Base-by-base conservation (phyloP, 1,140 invertebrate species). In the Maconellicoccus hirsutus region DNA sequence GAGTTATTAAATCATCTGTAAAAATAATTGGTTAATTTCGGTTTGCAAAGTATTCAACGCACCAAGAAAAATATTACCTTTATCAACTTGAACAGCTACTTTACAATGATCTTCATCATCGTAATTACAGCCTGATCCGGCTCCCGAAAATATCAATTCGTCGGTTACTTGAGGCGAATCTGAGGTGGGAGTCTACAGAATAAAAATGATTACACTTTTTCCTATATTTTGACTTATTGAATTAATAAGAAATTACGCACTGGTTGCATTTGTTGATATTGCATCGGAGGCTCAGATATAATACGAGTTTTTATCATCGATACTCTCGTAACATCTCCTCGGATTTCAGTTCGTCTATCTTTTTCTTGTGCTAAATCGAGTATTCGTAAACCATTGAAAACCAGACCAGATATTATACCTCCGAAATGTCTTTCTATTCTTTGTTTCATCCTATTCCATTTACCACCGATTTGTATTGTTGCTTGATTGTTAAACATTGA, bases 401-500 rank as follows among this genome's bases (percentile, higher is more conserved):
- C 92, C 12, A 94, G 81, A 21, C 94, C 94, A 21, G 93, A 88
- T 70, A 96, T 86, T 26, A 94, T 89, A 12, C 94, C 94, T 69
- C 87, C 82, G 79, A 94, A 92, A 8, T 91, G 86, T 71, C 88
- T 80, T 73, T 91, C 87, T 27, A 95, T 89, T 70, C 84, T 83
- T 71, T 83, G 81, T 73, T 84, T 83, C 29, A 83, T 83, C 70
- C 82, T 79, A 76, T 87, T 89, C 82, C 86, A 87, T 74, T 89
- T 88, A 6, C 94, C 93, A 19, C 95, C 95, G n/a, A 96, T 85
- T 76, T 92, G 89, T 70, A 97, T 88, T 22, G 86, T 87, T 10
- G 92, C 91, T 83, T 96, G 94, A 76, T 88, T 89, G 81, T 97
- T 96, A 82, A 97, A 97, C 22, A 94, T 90, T 63, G 87, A 89